Conservation (phyloP, 2,113 vertebrate species). For the Neoarius graeffei region DNA sequence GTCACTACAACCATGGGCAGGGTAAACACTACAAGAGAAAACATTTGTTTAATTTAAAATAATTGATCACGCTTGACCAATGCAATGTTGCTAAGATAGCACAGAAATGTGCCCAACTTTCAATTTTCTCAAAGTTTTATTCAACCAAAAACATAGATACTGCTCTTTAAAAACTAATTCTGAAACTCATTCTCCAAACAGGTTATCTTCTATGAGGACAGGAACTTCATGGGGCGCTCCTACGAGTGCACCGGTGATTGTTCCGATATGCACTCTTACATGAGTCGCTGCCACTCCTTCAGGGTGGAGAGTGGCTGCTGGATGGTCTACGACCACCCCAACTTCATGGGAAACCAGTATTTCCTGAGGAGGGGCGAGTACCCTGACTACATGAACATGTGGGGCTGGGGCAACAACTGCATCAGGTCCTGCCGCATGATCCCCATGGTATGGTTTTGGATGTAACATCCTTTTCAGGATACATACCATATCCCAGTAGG, state of each 20-base stretch:
- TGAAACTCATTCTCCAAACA: neutral
- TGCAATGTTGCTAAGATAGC: neutral
- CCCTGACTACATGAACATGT: constrained; percentile 44
- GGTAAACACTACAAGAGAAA: neutral
- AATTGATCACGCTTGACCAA: neutral
- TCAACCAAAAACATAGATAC: neutral
- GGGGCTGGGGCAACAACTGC: too few relatives aligned
- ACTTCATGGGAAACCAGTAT: constrained; percentile 50
- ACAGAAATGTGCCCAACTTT: neutral
- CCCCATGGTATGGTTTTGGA: too few relatives aligned
- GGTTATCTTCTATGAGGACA: constrained; percentile 38
- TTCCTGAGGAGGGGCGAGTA: constrained; percentile 56
- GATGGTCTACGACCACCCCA: constrained; percentile 53
- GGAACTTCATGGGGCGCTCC: constrained; percentile 39
- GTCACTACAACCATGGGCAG: constrained; percentile 9
- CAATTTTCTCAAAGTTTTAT: neutral
- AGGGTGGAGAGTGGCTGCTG: constrained; percentile 58
- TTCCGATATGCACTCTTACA: constrained; percentile 31
- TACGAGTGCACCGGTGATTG: constrained; percentile 30
- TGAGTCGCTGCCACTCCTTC: constrained; percentile 55
- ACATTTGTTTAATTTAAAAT: neutral
- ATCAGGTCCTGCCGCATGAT: too few relatives aligned
- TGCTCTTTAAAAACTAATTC: neutral
- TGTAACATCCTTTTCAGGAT: too few relatives aligned
- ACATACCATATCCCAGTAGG: too few relatives aligned